A percentile compares a stretch with the other conserved stretches of the same genome.
Evolutionary conservation across 2,888 invertebrate genomes (phyloP).

Genomic region (Trachelus troglodyta): DNA sequence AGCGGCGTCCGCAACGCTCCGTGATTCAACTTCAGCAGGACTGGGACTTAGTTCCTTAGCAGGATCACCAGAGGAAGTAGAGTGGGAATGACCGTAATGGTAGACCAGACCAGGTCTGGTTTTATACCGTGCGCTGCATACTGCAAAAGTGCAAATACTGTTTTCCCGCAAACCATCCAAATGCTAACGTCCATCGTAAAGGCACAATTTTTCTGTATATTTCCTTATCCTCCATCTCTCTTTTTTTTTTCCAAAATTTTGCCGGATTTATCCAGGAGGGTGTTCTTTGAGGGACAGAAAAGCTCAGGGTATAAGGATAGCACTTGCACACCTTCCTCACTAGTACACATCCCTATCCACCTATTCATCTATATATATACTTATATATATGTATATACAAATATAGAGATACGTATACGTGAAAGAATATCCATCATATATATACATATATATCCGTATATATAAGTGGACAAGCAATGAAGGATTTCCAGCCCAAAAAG

Average conservation of each 20-base stretch:
- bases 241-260: conserved; percentile 13
- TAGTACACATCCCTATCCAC: conserved; percentile 57
- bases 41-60: conserved; percentile 67
- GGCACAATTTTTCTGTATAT: conserved; percentile 39
- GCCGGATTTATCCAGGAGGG: conserved; percentile 7
- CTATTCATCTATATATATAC: conserved; percentile 48
- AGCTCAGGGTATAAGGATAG: conserved; percentile 37
- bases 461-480: conserved; percentile 65
- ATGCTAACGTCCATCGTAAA: conserved; percentile 59
- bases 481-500: conserved; percentile 67
- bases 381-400: neutral
- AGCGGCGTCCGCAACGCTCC: conserved; percentile 66
- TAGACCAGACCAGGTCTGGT: conserved; percentile 95
- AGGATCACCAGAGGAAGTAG: conserved; percentile 67
- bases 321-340: conserved; percentile 64
- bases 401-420: neutral
- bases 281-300: conserved; percentile 11
- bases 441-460: conserved; percentile 4
- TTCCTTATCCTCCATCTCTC: conserved; percentile 32
- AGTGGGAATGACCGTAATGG: conserved; percentile 93
- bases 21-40: conserved; percentile 67
- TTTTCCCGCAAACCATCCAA: conserved; percentile 65
- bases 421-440: conserved; percentile 5
- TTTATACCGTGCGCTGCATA: conserved; percentile 96
- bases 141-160: conserved; percentile 73